Percentiles rank a stretch among this genome's conserved stretches.
Conservation (phyloP, 2,113 vertebrate genomes). For the Pionites leucogaster region DNA sequence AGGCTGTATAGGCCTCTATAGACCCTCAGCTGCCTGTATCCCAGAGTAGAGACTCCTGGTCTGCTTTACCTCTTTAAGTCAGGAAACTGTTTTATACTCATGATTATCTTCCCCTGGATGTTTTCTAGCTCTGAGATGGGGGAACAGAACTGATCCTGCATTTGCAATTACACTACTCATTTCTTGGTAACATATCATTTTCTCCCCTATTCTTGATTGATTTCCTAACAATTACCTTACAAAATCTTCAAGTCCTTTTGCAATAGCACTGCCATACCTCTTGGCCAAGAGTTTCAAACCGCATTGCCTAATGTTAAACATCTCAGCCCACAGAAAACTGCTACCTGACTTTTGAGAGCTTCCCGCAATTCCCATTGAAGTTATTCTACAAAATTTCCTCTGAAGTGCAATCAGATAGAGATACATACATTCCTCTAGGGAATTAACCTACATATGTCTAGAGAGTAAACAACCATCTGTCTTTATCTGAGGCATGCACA, state of each 20-base stretch:
- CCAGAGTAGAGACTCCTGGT: background rate
- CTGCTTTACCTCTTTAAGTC: background rate
- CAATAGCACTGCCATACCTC: background rate
- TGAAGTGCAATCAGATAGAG: conserved; percentile 10
- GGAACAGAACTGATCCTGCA: background rate
- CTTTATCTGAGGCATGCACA: background rate
- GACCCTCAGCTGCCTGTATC: background rate
- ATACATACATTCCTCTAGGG: background rate
- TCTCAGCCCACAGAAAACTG: background rate
- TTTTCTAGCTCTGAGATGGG: background rate
- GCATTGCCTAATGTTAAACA: background rate
- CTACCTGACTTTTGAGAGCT: background rate
- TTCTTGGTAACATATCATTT: background rate
- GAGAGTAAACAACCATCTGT: conserved; percentile 47
- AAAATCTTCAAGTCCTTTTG: background rate
- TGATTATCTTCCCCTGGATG: background rate
- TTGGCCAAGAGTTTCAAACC: background rate
- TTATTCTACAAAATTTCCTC: background rate
- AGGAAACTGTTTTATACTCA: background rate
- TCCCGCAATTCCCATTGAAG: background rate
- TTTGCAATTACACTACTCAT: background rate
- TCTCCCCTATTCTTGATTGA: background rate
- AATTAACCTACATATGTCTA: conserved; percentile 58
- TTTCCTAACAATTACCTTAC: background rate
- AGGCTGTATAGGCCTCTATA: background rate